Evolutionary conservation across 2,113 vertebrate genomes (phyloP).

Genomic region (Platysteira castanea): DNA sequence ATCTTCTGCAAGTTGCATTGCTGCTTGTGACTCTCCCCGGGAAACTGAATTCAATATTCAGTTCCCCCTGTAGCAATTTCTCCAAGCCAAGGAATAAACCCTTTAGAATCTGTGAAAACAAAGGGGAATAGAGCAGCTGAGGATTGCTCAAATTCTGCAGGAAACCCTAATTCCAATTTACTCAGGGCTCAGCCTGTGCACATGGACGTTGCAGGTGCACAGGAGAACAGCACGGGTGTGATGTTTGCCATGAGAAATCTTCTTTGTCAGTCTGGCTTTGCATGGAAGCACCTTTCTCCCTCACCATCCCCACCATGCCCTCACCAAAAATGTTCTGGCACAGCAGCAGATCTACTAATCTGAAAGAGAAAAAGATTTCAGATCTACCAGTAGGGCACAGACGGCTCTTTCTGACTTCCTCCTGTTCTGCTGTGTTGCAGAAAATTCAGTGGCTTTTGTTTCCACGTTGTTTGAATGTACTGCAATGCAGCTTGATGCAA

Average conservation of each 20-base stretch:
- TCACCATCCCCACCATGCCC: neutral
- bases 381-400: neutral
- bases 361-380: neutral
- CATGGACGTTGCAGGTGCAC: no score
- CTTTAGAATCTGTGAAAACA: neutral
- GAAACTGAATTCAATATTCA: neutral
- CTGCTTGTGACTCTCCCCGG: neutral
- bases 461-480: neutral
- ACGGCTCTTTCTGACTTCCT: neutral
- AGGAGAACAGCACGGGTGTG: no score
- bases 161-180: neutral
- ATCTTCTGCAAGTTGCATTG: neutral
- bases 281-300: neutral
- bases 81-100: neutral
- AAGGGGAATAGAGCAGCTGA: neutral
- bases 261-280: neutral
- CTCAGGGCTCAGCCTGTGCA: neutral
- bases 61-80: neutral
- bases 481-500: neutral
- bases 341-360: neutral
- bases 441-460: neutral
- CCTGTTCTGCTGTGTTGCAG: neutral
- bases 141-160: neutral
- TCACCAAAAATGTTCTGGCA: neutral
- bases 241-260: accelerated